Conservation (phyloP, 2,113 vertebrate genomes). For the Fregata magnificens region DNA sequence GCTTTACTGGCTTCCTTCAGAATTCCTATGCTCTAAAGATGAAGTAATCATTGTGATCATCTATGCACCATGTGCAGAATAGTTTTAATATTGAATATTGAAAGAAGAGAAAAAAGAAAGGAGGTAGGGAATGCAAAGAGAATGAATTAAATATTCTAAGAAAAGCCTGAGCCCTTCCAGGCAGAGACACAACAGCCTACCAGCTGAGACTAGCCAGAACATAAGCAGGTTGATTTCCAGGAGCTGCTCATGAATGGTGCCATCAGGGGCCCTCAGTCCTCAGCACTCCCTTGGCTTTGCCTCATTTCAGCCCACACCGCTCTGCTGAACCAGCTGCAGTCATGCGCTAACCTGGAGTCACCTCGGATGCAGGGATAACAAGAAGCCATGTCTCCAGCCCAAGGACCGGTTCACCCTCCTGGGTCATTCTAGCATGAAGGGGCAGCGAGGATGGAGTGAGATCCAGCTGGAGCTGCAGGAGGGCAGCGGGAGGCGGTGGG, state of each 20-base stretch:
- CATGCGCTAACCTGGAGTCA: constrained; percentile 52
- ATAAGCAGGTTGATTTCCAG: not conserved
- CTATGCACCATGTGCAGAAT: not conserved
- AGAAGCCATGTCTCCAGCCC: constrained; percentile 52
- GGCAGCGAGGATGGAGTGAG: not conserved
- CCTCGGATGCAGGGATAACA: constrained; percentile 64
- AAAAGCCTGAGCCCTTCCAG: not conserved
- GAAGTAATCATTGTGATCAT: not conserved
- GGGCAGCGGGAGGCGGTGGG: rapidly evolving
- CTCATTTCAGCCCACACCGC: not conserved
- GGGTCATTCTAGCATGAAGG: constrained; percentile 12
- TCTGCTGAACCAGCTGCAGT: not conserved
- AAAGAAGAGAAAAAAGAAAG: not conserved
- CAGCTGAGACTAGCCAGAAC: not conserved
- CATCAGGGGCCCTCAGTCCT: not conserved
- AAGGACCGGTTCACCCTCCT: not conserved
- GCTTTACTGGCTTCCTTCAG: not conserved
- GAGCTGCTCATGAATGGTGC: not conserved
- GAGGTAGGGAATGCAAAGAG: not conserved
- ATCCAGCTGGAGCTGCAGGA: not conserved
- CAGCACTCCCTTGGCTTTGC: not conserved
- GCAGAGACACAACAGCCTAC: not conserved
- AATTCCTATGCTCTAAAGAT: not conserved
- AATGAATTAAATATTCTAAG: not conserved
- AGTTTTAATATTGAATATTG: not conserved